These are phyloP conservation scores for Ctenoplectra terminalis DNA, from an alignment of 1,140 invertebrate species.

Conservation along the genomic window DNA sequence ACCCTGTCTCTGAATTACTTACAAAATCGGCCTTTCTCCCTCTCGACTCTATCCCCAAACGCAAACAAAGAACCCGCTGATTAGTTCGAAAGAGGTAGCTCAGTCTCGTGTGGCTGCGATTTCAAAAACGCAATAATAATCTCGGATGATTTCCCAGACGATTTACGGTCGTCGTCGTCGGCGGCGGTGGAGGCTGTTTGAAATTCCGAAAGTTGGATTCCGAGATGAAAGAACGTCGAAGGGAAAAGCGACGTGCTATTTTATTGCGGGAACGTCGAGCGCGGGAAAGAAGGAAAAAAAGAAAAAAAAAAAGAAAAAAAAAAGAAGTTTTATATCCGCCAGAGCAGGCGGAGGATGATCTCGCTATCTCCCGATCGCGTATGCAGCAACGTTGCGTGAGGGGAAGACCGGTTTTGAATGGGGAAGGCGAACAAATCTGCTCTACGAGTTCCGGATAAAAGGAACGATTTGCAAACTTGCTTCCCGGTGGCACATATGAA, in stretches of 20 bases:
- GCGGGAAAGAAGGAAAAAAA: neutral
- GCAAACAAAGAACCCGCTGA: neutral
- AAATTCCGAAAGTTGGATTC: slow-evolving; percentile 52
- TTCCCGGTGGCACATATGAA: slow-evolving; percentile 31
- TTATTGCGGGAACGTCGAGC: slow-evolving; percentile 35
- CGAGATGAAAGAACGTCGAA: slow-evolving; percentile 39
- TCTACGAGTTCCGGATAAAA: slow-evolving; percentile 62
- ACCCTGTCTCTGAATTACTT: neutral
- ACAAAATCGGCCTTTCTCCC: neutral
- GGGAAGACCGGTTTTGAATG: slow-evolving; percentile 37
- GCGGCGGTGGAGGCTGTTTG: neutral
- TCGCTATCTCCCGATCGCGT: slow-evolving; percentile 58
- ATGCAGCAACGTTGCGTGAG: slow-evolving; percentile 41
- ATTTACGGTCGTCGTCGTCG: neutral
- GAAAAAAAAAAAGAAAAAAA: neutral
- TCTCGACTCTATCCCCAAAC: neutral
- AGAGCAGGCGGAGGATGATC: slow-evolving; percentile 57
- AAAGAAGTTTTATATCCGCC: slow-evolving; percentile 44
- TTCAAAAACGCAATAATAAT: slow-evolving; percentile 7
- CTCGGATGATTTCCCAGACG: slow-evolving; percentile 23
- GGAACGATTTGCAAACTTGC: slow-evolving; percentile 67
- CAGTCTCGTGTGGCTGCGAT: neutral
- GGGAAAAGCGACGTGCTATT: slow-evolving; percentile 28
- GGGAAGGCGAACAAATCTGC: slow-evolving; percentile 61
- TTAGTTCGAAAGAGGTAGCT: neutral